These are phyloP conservation scores for Aphelenchoides avenae DNA, from an alignment of 1,140 invertebrate genomes.

Conservation along the genomic window DNA sequence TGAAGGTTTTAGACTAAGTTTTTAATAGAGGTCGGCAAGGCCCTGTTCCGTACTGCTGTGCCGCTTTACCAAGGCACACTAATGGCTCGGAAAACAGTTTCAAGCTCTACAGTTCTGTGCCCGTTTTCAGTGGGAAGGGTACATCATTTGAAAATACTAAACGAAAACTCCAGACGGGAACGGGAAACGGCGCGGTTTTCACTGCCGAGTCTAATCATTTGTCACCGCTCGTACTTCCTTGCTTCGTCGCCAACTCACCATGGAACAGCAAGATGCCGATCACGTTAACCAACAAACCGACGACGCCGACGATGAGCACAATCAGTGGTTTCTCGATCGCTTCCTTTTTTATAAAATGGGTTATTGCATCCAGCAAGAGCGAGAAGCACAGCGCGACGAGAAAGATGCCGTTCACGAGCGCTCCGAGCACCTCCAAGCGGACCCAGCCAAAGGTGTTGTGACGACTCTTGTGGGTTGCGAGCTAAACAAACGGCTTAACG, in stretches of 20 bases:
- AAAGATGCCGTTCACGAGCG: slow-evolving; percentile 65
- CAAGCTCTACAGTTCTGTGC: too few species aligned
- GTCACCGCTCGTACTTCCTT: slow-evolving; percentile 7
- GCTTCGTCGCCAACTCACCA: slow-evolving; percentile 31
- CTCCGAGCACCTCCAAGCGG: slow-evolving; percentile 65
- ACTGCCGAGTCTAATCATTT: neutral
- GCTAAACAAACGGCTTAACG: slow-evolving; percentile 17
- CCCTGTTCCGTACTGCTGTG: too few species aligned
- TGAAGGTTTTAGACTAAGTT: neutral
- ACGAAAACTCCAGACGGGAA: too few species aligned
- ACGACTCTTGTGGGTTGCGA: slow-evolving; percentile 36
- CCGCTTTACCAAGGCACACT: too few species aligned
- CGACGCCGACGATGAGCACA: slow-evolving; percentile 62
- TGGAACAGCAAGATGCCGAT: slow-evolving; percentile 64
- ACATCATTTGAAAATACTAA: too few species aligned
- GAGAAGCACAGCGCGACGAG: slow-evolving; percentile 64
- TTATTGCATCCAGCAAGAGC: slow-evolving; percentile 63
- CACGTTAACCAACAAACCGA: slow-evolving; percentile 63
- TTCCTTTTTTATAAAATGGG: slow-evolving; percentile 63
- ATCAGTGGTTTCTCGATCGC: slow-evolving; percentile 69
- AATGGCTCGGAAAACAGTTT: too few species aligned
- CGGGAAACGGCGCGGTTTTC: neutral
- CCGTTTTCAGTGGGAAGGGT: too few species aligned
- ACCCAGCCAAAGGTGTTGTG: slow-evolving; percentile 66
- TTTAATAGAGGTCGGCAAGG: too few species aligned